phyloP scores from a whole-genome alignment of 2,797 vertebrate genomes.

The Danio tinwini region DNA sequence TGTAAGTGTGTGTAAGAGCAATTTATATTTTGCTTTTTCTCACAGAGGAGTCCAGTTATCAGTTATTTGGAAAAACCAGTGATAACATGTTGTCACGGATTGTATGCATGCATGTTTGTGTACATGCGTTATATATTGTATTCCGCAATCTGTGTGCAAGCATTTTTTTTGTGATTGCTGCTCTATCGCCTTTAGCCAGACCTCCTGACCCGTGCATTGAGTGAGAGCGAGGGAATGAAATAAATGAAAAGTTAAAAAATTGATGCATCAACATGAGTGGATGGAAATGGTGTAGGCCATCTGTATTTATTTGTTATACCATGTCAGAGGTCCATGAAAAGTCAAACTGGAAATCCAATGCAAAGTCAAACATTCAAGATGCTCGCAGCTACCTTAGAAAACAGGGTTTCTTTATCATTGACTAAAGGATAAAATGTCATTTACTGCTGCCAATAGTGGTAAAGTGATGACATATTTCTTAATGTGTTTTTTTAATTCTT shows the following conservation, averaged over 20 bases:
- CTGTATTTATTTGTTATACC: conserved; percentile 13
- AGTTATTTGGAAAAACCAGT: conserved; percentile 41
- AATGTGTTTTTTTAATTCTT: neutral
- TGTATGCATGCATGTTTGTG: conserved; percentile 32
- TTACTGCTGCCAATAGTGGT: neutral
- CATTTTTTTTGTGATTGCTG: conserved; percentile 29
- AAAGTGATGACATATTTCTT: neutral
- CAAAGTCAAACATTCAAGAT: conserved; percentile 10
- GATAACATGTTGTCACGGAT: conserved; percentile 29
- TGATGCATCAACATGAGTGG: conserved; percentile 3
- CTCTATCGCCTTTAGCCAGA: conserved; percentile 35
- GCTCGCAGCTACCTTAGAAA: neutral
- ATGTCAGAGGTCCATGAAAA: conserved; percentile 7
- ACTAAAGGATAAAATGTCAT: conserved; percentile 14
- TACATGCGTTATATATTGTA: neutral
- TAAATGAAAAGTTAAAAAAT: conserved; percentile 22
- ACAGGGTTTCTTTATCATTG: neutral
- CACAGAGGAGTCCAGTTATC: conserved; percentile 22
- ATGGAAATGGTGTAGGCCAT: neutral
- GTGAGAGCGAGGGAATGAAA: neutral
- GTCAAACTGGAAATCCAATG: conserved; percentile 8
- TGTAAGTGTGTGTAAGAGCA: conserved; percentile 17
- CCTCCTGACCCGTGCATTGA: conserved; percentile 9
- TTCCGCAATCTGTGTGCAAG: conserved; percentile 15
- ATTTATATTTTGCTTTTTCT: conserved; percentile 24